Evolutionary conservation across 2,888 invertebrate species (phyloP).

Genomic region (Heliconius hortense): DNA sequence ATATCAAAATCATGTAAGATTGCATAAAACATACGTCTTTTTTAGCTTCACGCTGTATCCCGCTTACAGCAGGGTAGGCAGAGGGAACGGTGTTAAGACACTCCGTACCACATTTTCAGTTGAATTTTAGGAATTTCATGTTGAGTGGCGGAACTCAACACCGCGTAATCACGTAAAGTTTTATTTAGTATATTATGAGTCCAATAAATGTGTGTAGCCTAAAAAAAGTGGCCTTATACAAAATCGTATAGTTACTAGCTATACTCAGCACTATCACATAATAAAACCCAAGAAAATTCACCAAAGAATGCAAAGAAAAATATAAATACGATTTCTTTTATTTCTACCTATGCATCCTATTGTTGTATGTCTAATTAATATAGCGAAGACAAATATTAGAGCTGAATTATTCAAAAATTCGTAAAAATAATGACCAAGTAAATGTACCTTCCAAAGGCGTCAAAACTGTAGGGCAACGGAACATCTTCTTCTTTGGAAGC

Average conservation of each 20-base stretch:
- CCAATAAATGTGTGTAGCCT: no score
- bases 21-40: not conserved
- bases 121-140: no score
- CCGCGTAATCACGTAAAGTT: no score
- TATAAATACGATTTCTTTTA: not conserved
- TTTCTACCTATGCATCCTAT: not conserved
- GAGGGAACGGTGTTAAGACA: no score
- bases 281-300: no score
- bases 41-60: no score
- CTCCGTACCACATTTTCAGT: no score
- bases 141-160: no score
- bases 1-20: not conserved
- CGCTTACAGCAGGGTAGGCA: no score
- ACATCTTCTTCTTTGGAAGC: conserved; percentile 62
- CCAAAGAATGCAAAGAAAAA: not conserved
- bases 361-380: conserved; percentile 11
- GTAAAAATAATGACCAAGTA: not conserved
- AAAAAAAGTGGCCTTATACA: not conserved
- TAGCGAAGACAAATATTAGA: not conserved
- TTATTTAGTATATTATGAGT: no score
- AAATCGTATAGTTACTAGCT: no score
- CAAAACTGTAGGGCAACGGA: conserved; percentile 81
- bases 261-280: no score
- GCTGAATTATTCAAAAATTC: not conserved
- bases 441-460: conserved; percentile 83